Base-by-base conservation (phyloP, 2,888 invertebrate species). In the Campoletis raptor region DNA sequence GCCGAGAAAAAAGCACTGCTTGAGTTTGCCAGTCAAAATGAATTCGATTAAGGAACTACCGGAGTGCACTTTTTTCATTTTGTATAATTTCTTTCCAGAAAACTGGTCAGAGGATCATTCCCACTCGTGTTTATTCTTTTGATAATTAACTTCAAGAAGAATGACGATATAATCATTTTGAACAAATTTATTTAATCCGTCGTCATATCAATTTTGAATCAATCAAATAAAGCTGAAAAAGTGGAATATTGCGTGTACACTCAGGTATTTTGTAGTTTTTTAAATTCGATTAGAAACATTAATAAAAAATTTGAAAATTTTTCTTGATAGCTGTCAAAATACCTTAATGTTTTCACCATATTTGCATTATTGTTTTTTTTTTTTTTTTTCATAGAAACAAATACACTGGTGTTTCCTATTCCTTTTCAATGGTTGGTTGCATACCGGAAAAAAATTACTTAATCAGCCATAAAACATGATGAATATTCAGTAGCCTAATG, bases 41-140 rank as follows among this genome's bases (percentile, higher is more conserved):
- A 61, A 81, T 81, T 78, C 74, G 86, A 84, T 86, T 79, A 81
- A 81, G 37, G 74, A 40, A 72, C 64, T 45, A 77, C 45, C 15
- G n/a, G 21, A 57, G 15, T 18, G 10, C 40, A 24, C 36, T 74
- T 24, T 57, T 40, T 40, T 30, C 61, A 61, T 30, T 74, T 57
- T 57, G 37, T 74, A 10, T 21, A 37, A 54, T 73, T 73, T n/a
- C 3, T 10, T 73, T 67, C 40, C n/a, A 67, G 21, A 67, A 30
- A 15, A 30, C 61, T 15, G 24, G 24, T 61, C 15, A 30, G 10
- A 30, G 12, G 61, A 30, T 48, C n/a, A 10, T 24, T 57, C n/a
- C n/a, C 12, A 57, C 57, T 24, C 24, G 24, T 4, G 57, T 3
- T 21, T 10, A 24, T 21, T 21, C 9, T 21, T 57, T 21, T 57